phyloP scores from a whole-genome alignment of 2,888 invertebrate species.

The Zygogramma bicolorata region DNA sequence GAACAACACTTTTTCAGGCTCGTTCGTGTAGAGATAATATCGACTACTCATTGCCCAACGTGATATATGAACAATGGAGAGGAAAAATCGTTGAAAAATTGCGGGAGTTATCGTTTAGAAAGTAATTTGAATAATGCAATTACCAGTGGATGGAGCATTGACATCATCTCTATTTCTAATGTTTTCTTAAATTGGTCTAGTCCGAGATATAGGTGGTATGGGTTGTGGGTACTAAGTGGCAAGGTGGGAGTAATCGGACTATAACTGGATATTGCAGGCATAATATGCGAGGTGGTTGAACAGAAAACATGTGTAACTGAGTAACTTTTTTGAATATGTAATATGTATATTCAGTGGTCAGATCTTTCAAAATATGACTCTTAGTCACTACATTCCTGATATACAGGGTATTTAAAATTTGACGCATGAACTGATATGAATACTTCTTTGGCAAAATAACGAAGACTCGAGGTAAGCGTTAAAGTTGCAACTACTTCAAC shows the following conservation, averaged over 20 bases:
- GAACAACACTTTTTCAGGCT: background rate
- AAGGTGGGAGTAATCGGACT: background rate
- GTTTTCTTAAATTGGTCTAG: background rate
- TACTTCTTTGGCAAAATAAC: no score
- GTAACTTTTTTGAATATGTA: background rate
- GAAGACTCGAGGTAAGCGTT: no score
- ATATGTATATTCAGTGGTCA: no score
- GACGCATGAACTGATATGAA: no score
- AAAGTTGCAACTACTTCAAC: no score
- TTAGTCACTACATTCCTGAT: no score
- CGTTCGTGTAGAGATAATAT: background rate
- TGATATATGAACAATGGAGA: background rate
- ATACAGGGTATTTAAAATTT: no score
- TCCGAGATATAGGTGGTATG: background rate
- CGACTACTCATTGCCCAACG: background rate
- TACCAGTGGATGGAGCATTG: background rate
- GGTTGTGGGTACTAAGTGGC: background rate
- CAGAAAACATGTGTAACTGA: background rate
- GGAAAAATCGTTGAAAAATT: background rate
- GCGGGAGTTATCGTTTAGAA: background rate
- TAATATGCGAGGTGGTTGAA: background rate
- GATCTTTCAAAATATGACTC: no score
- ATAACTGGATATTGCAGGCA: background rate
- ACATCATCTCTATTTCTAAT: constrained; percentile 1
- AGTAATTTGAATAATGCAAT: background rate